Evolutionary conservation across 2,888 invertebrate genomes (phyloP).

Genomic region (Rapana venosa): DNA sequence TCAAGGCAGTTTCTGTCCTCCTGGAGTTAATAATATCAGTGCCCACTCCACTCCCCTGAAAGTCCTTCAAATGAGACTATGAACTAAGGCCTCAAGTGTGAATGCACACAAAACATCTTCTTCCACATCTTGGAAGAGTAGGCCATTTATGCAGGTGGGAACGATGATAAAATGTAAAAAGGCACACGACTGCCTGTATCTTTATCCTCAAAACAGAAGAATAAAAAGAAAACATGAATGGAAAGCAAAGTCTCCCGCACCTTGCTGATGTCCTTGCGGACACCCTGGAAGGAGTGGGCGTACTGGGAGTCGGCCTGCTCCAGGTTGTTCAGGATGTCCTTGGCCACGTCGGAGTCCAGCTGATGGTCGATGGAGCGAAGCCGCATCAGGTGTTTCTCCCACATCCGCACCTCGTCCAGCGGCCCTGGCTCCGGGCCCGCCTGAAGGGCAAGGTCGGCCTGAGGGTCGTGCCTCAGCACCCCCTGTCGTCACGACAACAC

Average conservation of each 20-base stretch:
- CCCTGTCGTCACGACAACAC: conserved; percentile 58
- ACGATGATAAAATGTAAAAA: too few relatives aligned
- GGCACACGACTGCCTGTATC: too few relatives aligned
- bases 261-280: conserved; percentile 75
- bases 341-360: conserved; percentile 74
- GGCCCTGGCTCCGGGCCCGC: conserved; percentile 74
- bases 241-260: conserved; percentile 58
- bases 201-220: too few relatives aligned
- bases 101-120: too few relatives aligned
- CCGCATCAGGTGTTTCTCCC: conserved; percentile 73
- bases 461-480: conserved; percentile 74
- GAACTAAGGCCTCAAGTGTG: too few relatives aligned
- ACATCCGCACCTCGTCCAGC: conserved; percentile 76
- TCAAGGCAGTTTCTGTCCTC: too few relatives aligned
- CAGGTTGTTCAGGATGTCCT: conserved; percentile 76
- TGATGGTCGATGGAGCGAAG: conserved; percentile 75
- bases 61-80: too few relatives aligned
- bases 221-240: too few relatives aligned
- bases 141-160: too few relatives aligned
- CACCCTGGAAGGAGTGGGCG: conserved; percentile 73
- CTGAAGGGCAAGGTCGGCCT: conserved; percentile 69
- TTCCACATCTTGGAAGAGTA: too few relatives aligned
- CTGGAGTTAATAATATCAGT: too few relatives aligned
- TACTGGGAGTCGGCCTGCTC: conserved; percentile 77
- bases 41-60: too few relatives aligned